Conservation (phyloP, 2,113 vertebrate species). For the Scortum barcoo region DNA sequence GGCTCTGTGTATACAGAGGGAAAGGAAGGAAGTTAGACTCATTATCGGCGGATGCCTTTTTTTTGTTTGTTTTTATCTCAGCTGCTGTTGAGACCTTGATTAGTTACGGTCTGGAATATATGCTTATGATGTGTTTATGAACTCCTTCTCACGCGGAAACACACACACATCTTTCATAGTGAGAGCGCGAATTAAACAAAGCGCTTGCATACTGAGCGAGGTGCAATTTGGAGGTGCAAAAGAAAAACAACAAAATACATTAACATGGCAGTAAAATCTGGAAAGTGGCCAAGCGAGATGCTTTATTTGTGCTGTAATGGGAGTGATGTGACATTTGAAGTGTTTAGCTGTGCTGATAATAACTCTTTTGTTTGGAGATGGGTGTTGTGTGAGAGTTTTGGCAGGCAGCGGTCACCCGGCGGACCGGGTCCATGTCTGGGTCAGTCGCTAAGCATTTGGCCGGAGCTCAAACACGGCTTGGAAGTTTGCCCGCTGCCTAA, state of each 20-base stretch:
- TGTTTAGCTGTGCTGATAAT: slow-evolving; percentile 52
- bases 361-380: slow-evolving; percentile 55
- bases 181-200: slow-evolving; percentile 27
- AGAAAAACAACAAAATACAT: neutral
- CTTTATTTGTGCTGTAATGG: slow-evolving; percentile 29
- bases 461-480: slow-evolving; percentile 29
- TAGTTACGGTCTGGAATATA: slow-evolving; percentile 71
- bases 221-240: neutral
- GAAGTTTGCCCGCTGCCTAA: slow-evolving; percentile 28
- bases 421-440: slow-evolving; percentile 40
- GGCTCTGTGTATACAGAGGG: slow-evolving; percentile 7
- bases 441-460: slow-evolving; percentile 50
- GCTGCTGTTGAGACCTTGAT: slow-evolving; percentile 54
- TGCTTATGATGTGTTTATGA: slow-evolving; percentile 66
- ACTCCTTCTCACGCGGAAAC: neutral
- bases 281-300: slow-evolving; percentile 1
- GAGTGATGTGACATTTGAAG: slow-evolving; percentile 52
- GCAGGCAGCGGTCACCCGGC: slow-evolving; percentile 28
- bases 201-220: neutral
- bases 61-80: too few species aligned
- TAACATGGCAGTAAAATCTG: slow-evolving; percentile 10
- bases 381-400: slow-evolving; percentile 43
- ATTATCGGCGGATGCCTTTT: slow-evolving; percentile 40
- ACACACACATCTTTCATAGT: neutral
- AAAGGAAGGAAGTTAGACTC: slow-evolving; percentile 49